phyloP scores from a whole-genome alignment of 30 jellyfish, hydroid and myxozoan genomes.

The Haliclystus octoradiatus region DNA sequence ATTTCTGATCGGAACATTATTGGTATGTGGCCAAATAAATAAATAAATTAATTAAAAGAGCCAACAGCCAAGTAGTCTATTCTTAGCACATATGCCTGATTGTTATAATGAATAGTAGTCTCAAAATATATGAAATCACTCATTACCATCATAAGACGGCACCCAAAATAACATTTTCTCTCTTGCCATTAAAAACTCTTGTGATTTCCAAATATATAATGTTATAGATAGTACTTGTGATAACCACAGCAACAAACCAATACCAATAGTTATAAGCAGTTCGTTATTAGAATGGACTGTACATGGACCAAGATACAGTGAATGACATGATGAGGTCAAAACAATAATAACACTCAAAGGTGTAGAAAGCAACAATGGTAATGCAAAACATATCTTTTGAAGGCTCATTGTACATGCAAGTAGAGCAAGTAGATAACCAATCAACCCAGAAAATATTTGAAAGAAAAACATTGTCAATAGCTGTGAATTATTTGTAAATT shows the following conservation, averaged over 20 bases:
- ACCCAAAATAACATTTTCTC: slow-evolving; percentile 80
- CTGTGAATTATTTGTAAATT: not conserved
- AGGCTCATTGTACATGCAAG: slow-evolving; percentile 65
- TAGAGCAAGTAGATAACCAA: slow-evolving; percentile 42
- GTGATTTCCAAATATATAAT: slow-evolving; percentile 61
- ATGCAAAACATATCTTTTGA: slow-evolving; percentile 62
- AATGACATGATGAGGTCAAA: slow-evolving; percentile 7
- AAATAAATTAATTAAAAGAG: too few species aligned
- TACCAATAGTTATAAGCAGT: not conserved
- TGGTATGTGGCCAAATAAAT: too few species aligned
- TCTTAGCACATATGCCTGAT: too few species aligned
- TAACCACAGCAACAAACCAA: slow-evolving; percentile 60
- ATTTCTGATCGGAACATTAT: too few species aligned
- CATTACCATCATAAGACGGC: slow-evolving; percentile 74
- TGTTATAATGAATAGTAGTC: too few species aligned
- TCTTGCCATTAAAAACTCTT: slow-evolving; percentile 78
- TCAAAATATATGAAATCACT: too few species aligned
- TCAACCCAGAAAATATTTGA: slow-evolving; percentile 29
- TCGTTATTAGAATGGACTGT: not conserved
- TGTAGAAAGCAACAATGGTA: slow-evolving; percentile 53
- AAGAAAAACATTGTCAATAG: slow-evolving; percentile 16
- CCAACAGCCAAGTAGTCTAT: too few species aligned
- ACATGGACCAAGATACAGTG: not conserved
- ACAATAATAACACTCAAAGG: slow-evolving; percentile 35
- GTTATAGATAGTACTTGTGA: slow-evolving; percentile 57